Conservation (phyloP, 2,888 invertebrate species). For the Tribolium freemani region DNA sequence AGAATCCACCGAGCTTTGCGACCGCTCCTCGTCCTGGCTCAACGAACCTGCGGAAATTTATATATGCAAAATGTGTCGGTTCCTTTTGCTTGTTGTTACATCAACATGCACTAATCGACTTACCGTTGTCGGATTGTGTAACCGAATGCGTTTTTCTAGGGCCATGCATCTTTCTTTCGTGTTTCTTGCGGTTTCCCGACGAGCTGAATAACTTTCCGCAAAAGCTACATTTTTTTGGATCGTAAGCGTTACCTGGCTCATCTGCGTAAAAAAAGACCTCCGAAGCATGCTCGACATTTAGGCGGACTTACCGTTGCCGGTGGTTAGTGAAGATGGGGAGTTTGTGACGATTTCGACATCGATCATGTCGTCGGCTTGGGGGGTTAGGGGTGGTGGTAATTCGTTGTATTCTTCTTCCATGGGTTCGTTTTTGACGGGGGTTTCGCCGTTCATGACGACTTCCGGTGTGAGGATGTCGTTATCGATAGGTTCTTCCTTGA, state of each 20-base stretch:
- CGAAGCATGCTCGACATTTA: neutral
- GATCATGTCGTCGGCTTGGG: constrained; percentile 41
- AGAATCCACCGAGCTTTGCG: constrained; percentile 39
- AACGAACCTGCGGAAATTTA: constrained; percentile 26
- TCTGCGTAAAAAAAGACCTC: constrained; percentile 7
- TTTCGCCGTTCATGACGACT: constrained; percentile 37
- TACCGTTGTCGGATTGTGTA: constrained; percentile 22
- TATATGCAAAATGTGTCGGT: neutral
- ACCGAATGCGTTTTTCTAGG: constrained; percentile 2
- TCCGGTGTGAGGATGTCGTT: constrained; percentile 47
- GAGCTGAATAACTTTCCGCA: constrained; percentile 61
- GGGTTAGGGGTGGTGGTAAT: constrained; percentile 56
- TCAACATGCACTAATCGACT: neutral
- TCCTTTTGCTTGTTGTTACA: no score
- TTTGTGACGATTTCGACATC: constrained; percentile 11
- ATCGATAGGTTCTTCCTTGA: constrained; percentile 61
- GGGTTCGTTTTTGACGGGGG: constrained; percentile 49
- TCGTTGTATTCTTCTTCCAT: constrained; percentile 58
- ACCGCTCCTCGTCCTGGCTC: constrained; percentile 43
- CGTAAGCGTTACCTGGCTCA: neutral
- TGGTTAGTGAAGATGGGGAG: constrained; percentile 18
- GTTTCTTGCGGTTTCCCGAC: constrained; percentile 59
- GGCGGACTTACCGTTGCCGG: constrained; percentile 13
- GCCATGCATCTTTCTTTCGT: constrained; percentile 57
- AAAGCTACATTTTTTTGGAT: constrained; percentile 54